phyloP scores from a whole-genome alignment of 2,888 invertebrate species.

The Orthonevra nobilis region DNA sequence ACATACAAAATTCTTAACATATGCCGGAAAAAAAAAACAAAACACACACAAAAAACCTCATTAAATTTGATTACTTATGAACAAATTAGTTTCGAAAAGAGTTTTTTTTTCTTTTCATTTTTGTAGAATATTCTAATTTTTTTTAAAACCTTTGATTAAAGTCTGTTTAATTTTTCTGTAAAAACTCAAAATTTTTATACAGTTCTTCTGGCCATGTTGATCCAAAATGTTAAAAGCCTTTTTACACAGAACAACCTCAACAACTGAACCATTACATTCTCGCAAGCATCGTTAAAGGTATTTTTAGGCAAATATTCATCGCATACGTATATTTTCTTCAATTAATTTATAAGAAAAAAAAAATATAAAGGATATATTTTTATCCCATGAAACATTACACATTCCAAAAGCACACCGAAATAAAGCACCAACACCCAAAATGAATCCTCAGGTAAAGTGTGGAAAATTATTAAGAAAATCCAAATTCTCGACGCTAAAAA shows the following conservation, averaged over 20 bases:
- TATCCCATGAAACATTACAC: constrained; percentile 78
- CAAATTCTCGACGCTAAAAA: constrained; percentile 61
- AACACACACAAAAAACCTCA: not conserved
- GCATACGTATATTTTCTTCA: constrained; percentile 44
- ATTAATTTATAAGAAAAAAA: constrained; percentile 56
- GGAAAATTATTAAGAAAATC: constrained; percentile 71
- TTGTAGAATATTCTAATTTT: not conserved
- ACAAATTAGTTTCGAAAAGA: not conserved
- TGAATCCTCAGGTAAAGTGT: constrained; percentile 77
- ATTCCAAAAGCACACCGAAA: constrained; percentile 75
- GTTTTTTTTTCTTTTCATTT: no score
- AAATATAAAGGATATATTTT: constrained; percentile 69
- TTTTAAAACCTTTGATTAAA: not conserved
- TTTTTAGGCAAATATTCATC: constrained; percentile 47
- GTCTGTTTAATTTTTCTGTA: not conserved
- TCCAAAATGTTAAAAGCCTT: constrained; percentile 43
- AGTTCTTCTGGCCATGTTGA: constrained; percentile 28
- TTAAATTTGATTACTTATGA: not conserved
- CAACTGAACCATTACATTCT: constrained; percentile 37
- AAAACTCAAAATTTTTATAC: not conserved
- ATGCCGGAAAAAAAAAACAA: not conserved
- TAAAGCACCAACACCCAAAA: constrained; percentile 67
- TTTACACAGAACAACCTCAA: constrained; percentile 21
- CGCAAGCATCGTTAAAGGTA: constrained; percentile 8
- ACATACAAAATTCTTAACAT: not conserved